Base-by-base conservation (phyloP, 2,888 invertebrate species). In the Lydus trimaculatus region DNA sequence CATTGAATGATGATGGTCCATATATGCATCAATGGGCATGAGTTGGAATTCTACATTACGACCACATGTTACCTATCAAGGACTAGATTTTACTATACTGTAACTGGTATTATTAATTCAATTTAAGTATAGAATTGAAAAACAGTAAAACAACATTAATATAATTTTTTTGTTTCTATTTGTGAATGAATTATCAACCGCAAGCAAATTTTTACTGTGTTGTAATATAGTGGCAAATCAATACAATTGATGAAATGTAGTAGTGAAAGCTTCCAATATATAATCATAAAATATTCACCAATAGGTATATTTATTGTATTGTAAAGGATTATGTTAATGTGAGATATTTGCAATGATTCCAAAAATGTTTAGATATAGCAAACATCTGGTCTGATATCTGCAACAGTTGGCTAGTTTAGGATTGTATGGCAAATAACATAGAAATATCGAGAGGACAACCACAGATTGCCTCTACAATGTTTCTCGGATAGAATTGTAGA, bases 1-100 rank as follows among this genome's bases (percentile, higher is more conserved):
- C 76, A 67, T 65, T 76, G 77, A 79, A 77, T 75, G 74, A 79
- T 77, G 75, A 73, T 72, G 73, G 71, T 76, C 72, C n/a, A n/a
- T 72, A 70, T 74, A 76, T 77, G 79, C 78, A 77, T 79, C 76
- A 75, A 73, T 70, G 76, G 75, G 71, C 76, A 67, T 63, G 48
- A 71, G 62, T 56, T 56, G 63, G 15, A 23, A 17, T 8, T 31
- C 61, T 31, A 20, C 23, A 17, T 33, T 52, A 25, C 28, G 7
- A 23, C 25, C 48, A 31, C 56, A 48, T 62, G 43, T 62, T 62
- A 25, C 43, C 62, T 23, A 48, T 48, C 23, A 9, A 28, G 23
- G 8, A n/a, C 28, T 58, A 23, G n/a, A 31, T 31, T 31, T 17
- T 20, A 8, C 58, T n/a, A 9, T 9, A 17, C 58, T n/a, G 6